Percentiles rank a stretch among this genome's conserved stretches.
Evolutionary conservation across 1,140 invertebrate genomes (phyloP).

Genomic region (Bathynomus jamesi): DNA sequence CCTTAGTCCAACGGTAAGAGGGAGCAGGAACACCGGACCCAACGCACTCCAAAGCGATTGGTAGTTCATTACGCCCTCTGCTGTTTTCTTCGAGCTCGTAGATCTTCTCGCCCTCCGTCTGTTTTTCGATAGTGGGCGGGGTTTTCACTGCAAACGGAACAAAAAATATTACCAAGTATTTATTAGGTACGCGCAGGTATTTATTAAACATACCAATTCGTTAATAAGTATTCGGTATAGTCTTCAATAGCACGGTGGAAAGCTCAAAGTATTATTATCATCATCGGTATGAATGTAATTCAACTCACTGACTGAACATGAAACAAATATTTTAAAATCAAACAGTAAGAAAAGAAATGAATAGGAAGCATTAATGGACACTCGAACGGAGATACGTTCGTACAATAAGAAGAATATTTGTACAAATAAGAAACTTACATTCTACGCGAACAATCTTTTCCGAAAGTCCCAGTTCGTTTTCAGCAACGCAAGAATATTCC

Average conservation of each 20-base stretch:
- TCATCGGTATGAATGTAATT: no score
- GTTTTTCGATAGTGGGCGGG: constrained; percentile 22
- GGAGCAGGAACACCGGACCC: constrained; percentile 20
- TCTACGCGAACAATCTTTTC: background rate
- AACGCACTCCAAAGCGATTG: constrained; percentile 25
- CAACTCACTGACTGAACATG: no score
- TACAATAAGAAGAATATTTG: no score
- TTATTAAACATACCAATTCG: background rate
- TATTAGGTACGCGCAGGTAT: background rate
- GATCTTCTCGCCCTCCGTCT: constrained; percentile 15
- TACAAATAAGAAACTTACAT: background rate
- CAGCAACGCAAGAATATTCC: background rate
- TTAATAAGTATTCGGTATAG: no score
- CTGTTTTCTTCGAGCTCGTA: constrained; percentile 16
- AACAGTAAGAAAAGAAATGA: no score
- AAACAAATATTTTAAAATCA: no score
- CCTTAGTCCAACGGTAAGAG: constrained; percentile 23
- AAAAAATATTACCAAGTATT: no score
- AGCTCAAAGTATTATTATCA: no score
- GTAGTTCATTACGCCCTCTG: constrained; percentile 19
- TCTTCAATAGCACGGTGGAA: no score
- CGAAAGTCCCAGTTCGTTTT: background rate
- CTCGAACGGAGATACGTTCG: no score
- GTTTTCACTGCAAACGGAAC: constrained; percentile 21
- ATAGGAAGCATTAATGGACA: no score